Evolutionary conservation across 2,888 invertebrate genomes (phyloP), one percentile per base, ranked within the genome.

Genomic region (Amphipyra berbera): DNA sequence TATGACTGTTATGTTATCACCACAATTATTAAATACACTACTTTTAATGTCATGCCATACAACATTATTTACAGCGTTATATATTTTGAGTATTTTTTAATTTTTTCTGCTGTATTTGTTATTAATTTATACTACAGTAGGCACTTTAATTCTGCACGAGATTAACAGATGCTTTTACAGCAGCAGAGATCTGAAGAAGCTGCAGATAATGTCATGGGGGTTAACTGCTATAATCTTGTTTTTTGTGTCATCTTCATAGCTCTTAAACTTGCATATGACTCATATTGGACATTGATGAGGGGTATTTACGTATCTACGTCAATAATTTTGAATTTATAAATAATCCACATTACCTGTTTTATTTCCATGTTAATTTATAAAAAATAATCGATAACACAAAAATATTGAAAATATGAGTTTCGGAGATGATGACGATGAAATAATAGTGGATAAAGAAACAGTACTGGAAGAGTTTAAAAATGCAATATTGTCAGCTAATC

Each of bases 191-290:
- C 15, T 27, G 4, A 61, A 49, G 12, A 53, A 68, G 0, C 38
- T 61, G 6, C 73, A 61, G 10, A 38, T 9, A 7, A 1, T 49
- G 5, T 56, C 69, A 0, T 42, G 6, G 7, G 41, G 21, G 0
- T 41, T 52, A 38, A 53, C 38, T 9, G 4, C n/a, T 7, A 8
- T 4, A 0, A 41, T 69, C 0, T 0, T 73, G 1, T 21, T 12
- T 12, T 8, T 2, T 49, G 37, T 61, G 0, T 49, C 5, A 13
- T 21, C 12, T 15, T 69, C 8, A 13, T 56, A 8, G 2, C 41
- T n/a, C 68, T 61, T 8, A 74, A 69, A 68, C 9, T 68, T 0
- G 10, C 0, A 3, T 69, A 52, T 4, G 69, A 69, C 30, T 45
- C 68, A 6, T 0, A 0, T n/a, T 69, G 74, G 69, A 53, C 52